Evolutionary conservation across 2,113 vertebrate species (phyloP).

Genomic region (Pachypanchax playfairii): DNA sequence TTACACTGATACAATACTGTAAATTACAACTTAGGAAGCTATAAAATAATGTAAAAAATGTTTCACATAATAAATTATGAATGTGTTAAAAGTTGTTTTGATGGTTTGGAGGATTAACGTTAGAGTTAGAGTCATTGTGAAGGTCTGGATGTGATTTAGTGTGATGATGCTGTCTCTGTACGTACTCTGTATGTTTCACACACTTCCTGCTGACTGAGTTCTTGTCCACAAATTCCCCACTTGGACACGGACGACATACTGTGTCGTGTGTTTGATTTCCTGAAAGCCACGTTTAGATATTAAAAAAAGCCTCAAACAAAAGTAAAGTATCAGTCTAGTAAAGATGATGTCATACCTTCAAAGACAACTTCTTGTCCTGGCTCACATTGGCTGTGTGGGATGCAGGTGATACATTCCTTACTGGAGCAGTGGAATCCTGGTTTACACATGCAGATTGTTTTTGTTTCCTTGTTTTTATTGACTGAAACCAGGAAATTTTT

Average conservation of each 20-base stretch:
- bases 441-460: slow-evolving; percentile 46
- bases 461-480: background rate
- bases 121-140: background rate
- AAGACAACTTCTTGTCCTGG: slow-evolving; percentile 14
- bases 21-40: too few relatives aligned
- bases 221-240: slow-evolving; percentile 59
- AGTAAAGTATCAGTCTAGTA: background rate
- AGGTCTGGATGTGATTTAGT: background rate
- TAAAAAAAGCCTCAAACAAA: background rate
- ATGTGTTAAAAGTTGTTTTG: background rate
- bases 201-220: slow-evolving; percentile 35
- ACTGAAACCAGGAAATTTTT: slow-evolving; percentile 10
- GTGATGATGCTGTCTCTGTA: slow-evolving; percentile 2
- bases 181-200: slow-evolving; percentile 59
- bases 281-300: slow-evolving; percentile 22
- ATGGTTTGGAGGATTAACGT: background rate
- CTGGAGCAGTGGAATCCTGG: slow-evolving; percentile 65
- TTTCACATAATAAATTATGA: too few relatives aligned
- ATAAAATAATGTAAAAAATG: too few relatives aligned
- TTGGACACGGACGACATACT: slow-evolving; percentile 55
- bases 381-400: slow-evolving; percentile 37
- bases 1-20: too few relatives aligned
- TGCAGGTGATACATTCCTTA: slow-evolving; percentile 40
- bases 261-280: slow-evolving; percentile 53
- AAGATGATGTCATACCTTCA: slow-evolving; percentile 43